Evolutionary conservation across 2,888 invertebrate genomes (phyloP).

Genomic region (Thalpophila matura): DNA sequence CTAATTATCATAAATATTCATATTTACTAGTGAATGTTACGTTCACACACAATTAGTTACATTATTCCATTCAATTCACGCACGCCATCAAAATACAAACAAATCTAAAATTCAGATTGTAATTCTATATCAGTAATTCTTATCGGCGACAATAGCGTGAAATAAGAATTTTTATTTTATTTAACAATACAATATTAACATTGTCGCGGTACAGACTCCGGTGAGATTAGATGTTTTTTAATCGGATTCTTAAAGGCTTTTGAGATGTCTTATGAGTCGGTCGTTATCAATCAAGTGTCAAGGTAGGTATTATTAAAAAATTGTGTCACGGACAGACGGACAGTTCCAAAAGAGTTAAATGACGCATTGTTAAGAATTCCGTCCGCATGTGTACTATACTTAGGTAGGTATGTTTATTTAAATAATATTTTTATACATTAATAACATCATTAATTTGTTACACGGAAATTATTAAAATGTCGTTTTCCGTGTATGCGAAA

Average conservation of each 20-base stretch:
- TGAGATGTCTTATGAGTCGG: constrained; percentile 51
- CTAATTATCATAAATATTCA: constrained; percentile 85
- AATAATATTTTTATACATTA: constrained; percentile 1
- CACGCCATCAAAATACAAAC: constrained; percentile 77
- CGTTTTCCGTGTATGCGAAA: constrained; percentile 26
- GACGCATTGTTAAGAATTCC: constrained; percentile 34
- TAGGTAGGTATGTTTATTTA: not conserved
- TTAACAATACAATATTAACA: constrained; percentile 84
- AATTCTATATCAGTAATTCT: constrained; percentile 85
- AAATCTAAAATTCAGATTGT: constrained; percentile 87
- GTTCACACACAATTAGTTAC: constrained; percentile 90
- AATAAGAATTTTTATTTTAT: constrained; percentile 83
- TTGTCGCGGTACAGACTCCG: constrained; percentile 83
- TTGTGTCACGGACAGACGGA: constrained; percentile 70
- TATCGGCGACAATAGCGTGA: constrained; percentile 79
- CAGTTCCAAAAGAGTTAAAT: constrained; percentile 71
- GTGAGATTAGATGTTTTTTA: constrained; percentile 64
- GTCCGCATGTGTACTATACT: constrained; percentile 23
- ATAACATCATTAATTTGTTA: not conserved
- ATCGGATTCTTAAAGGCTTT: constrained; percentile 60
- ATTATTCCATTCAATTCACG: constrained; percentile 83
- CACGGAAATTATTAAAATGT: constrained; percentile 24
- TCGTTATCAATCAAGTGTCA: constrained; percentile 78
- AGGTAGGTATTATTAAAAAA: constrained; percentile 51
- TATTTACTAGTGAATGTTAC: constrained; percentile 69